Percentiles rank a stretch among this genome's conserved stretches.
These are phyloP conservation scores for Anseranas semipalmata DNA, from an alignment of 2,113 vertebrate genomes.

Conservation along the genomic window DNA sequence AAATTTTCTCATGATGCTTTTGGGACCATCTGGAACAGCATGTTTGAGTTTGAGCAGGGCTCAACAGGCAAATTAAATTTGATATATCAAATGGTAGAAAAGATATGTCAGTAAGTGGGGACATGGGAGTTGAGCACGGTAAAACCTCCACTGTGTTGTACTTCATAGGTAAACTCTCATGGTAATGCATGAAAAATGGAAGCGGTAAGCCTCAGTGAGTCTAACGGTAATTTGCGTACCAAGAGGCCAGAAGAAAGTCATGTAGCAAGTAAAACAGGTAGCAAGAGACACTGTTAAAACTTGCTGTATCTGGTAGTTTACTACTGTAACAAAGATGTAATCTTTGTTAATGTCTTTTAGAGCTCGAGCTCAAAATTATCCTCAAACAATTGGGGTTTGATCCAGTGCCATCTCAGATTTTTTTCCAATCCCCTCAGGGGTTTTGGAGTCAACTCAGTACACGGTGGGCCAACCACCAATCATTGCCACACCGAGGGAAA, in stretches of 20 bases:
- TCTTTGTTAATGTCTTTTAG: conserved; percentile 16
- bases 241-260: conserved; percentile 14
- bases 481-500: not conserved
- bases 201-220: not conserved
- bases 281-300: conserved; percentile 33
- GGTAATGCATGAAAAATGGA: conserved; percentile 4
- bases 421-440: not conserved
- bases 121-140: conserved; percentile 33
- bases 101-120: conserved; percentile 50
- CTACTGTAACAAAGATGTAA: not conserved
- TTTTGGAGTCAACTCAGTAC: not conserved
- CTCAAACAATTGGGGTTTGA: not conserved
- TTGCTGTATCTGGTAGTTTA: conserved; percentile 35
- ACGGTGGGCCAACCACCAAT: not conserved
- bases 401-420: not conserved
- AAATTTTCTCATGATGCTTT: conserved; percentile 36
- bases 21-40: conserved; percentile 32
- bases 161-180: conserved; percentile 44
- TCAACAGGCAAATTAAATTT: conserved; percentile 27
- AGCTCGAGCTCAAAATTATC: conserved; percentile 15
- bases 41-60: conserved; percentile 24
- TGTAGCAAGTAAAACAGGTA: conserved; percentile 40
- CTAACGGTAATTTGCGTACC: not conserved
- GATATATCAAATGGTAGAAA: conserved; percentile 50
- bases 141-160: conserved; percentile 12